These are phyloP conservation scores for Strigamia crassipes DNA, from an alignment of 2,888 invertebrate genomes.

Conservation along the genomic window DNA sequence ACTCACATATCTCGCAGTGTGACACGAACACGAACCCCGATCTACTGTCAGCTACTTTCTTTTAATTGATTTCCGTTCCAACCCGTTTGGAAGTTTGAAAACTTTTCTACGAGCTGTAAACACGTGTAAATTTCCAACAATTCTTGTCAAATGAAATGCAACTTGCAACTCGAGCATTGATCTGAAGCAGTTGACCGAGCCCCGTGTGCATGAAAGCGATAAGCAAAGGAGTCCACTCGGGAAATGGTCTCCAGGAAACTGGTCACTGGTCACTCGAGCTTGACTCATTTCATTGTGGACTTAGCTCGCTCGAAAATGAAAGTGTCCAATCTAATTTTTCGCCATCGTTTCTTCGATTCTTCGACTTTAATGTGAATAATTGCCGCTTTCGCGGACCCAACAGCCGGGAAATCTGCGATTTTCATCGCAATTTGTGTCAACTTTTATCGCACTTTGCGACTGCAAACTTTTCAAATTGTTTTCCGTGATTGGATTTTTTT, in stretches of 20 bases:
- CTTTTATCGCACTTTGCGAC: no score
- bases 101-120: neutral
- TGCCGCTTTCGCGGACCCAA: no score
- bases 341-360: no score
- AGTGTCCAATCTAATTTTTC: no score
- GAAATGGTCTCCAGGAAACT: conserved; percentile 3
- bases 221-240: neutral
- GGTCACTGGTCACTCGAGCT: neutral
- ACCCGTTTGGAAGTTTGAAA: neutral
- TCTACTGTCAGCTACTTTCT: neutral
- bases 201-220: neutral
- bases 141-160: neutral
- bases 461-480: no score
- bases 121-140: no score
- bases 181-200: neutral
- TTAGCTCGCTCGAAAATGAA: neutral
- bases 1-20: neutral
- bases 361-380: no score
- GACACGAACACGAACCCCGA: neutral
- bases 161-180: neutral
- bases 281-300: conserved; percentile 10
- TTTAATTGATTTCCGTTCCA: neutral
- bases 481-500: no score
- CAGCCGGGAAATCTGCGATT: no score
- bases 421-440: no score